phyloP scores from a whole-genome alignment of 2,888 invertebrate genomes.

The Choristoneura rosaceana region DNA sequence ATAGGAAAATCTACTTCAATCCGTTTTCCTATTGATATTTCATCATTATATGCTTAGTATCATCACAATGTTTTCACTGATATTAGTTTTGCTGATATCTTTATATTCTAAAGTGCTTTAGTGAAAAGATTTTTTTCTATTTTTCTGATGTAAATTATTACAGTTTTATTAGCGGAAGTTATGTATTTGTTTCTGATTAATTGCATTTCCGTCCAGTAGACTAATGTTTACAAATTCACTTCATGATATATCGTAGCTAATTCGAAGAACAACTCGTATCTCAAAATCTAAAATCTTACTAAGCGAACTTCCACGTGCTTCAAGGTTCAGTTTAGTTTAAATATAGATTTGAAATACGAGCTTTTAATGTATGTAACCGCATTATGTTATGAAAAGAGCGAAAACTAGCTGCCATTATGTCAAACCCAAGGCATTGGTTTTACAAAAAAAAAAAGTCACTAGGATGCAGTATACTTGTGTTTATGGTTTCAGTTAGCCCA shows the following conservation, averaged over 20 bases:
- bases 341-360: too few species aligned
- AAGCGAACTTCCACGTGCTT: too few species aligned
- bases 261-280: too few species aligned
- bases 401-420: too few species aligned
- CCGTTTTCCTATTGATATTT: constrained; percentile 71
- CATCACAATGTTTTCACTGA: constrained; percentile 68
- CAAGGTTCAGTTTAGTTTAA: too few species aligned
- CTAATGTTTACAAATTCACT: too few species aligned
- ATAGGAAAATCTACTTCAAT: constrained; percentile 66
- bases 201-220: too few species aligned
- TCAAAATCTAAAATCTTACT: too few species aligned
- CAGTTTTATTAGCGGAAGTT: neutral
- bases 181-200: neutral
- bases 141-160: neutral
- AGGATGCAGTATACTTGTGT: too few species aligned
- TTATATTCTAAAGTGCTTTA: constrained; percentile 13
- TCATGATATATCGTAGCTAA: too few species aligned
- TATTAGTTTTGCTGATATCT: constrained; percentile 51
- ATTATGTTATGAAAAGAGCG: too few species aligned
- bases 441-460: neutral
- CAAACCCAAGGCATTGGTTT: neutral
- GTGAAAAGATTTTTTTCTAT: neutral
- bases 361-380: too few species aligned
- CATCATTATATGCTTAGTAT: constrained; percentile 47
- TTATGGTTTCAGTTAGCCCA: neutral